Conservation (phyloP, 2,113 vertebrate species). For the Anser cygnoides region DNA sequence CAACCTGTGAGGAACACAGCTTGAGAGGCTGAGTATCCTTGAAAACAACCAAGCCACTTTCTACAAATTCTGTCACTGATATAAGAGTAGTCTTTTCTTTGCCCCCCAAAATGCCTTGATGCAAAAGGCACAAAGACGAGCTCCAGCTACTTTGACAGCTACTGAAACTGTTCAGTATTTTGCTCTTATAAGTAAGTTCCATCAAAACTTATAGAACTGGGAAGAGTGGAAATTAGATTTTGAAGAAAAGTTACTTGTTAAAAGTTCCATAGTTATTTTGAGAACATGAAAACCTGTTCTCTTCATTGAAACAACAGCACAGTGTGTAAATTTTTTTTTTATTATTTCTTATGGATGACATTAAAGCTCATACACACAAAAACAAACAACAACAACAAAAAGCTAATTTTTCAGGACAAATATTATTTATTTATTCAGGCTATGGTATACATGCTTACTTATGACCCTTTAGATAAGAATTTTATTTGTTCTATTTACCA, state of each 20-base stretch:
- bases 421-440: neutral
- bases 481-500: neutral
- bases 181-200: neutral
- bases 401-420: neutral
- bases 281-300: neutral
- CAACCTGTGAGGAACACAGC: neutral
- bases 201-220: neutral
- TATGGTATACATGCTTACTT: neutral
- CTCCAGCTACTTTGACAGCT: neutral
- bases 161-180: neutral
- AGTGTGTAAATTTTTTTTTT: neutral
- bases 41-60: neutral
- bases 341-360: neutral
- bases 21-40: neutral
- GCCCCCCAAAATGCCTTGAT: neutral
- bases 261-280: neutral
- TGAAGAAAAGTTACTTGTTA: neutral
- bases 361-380: neutral
- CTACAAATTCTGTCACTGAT: neutral
- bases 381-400: neutral
- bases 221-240: neutral
- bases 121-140: neutral
- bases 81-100: neutral
- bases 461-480: conserved; percentile 3
- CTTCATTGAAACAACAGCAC: neutral